Conservation (phyloP, 2,888 invertebrate genomes). For the Caenorhabditis afra region DNA sequence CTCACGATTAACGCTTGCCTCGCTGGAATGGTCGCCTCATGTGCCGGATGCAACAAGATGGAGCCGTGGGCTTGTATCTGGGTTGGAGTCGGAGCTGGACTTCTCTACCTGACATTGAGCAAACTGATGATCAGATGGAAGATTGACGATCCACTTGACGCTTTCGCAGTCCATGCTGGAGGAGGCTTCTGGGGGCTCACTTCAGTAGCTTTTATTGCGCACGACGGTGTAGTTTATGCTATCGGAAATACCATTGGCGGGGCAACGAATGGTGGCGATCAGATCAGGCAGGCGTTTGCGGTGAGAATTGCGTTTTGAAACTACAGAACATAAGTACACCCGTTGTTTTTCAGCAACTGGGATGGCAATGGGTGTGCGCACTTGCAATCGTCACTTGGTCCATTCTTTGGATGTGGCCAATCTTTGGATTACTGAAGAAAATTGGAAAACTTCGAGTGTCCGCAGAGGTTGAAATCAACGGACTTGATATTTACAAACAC, state of each 20-base stretch:
- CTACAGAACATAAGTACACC: background rate
- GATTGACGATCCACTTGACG: constrained; percentile 83
- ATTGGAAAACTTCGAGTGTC: constrained; percentile 70
- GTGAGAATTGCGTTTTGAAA: constrained; percentile 20
- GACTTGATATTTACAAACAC: constrained; percentile 72
- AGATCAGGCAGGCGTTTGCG: constrained; percentile 66
- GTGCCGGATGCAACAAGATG: constrained; percentile 82
- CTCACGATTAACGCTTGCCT: constrained; percentile 83
- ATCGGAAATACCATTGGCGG: constrained; percentile 68
- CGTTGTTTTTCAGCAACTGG: constrained; percentile 64
- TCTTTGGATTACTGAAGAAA: constrained; percentile 66
- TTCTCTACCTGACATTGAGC: constrained; percentile 81
- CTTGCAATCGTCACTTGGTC: constrained; percentile 71
- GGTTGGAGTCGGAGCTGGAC: constrained; percentile 82
- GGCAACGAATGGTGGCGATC: constrained; percentile 46
- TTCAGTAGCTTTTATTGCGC: constrained; percentile 62
- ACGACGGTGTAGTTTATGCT: constrained; percentile 73
- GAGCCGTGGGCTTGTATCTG: constrained; percentile 82
- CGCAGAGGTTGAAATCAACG: constrained; percentile 71
- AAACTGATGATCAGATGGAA: constrained; percentile 75
- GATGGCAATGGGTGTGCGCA: constrained; percentile 71
- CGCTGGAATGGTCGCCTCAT: constrained; percentile 82
- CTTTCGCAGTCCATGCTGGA: constrained; percentile 83
- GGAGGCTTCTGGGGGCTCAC: constrained; percentile 83
- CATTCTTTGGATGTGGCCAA: constrained; percentile 67